Base-by-base conservation (phyloP, 1,140 invertebrate genomes). In the Camponotus pennsylvanicus region DNA sequence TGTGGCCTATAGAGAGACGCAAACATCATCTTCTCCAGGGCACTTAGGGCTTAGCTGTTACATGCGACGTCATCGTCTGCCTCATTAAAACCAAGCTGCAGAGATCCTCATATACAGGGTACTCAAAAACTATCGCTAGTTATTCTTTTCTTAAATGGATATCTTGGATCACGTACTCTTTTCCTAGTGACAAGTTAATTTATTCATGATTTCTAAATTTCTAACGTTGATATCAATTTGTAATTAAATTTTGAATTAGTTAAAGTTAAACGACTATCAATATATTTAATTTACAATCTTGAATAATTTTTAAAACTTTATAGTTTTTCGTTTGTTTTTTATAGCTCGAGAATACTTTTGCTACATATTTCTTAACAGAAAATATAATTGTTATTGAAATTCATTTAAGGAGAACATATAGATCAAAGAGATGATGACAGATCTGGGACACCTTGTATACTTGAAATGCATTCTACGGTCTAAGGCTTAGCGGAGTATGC, bases 11-110 rank as follows among this genome's bases (percentile, higher is more conserved):
- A 75, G 79, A 83, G 79, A 83, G 79, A 83, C 75, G 79, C 79
- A 83, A 83, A 83, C 79, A 83, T 75, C 79, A 83, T 73, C 79
- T 82, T 42, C 67, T 83, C n/a, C 55, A 63, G 40, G 69, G 79
- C 79, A 83, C 79, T 83, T 83, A 83, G 69, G 55, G 79, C 69
- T 83, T 83, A 83, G 79, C 55, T 83, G 79, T 40, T 63, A 75
- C 40, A 83, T 75, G 55, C 69, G 42, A 83, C 18, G 79, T 83
- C 79, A 83, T 83, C 79, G 69, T 83, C 79, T 83, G 18, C 79
- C 79, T 83, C 79, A 83, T 83, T 75, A 82, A 82, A 73, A 73
- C 79, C 37, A 83, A 80, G 52, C 69, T 83, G 15, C 45, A 40
- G 27, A 83, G 69, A 40, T 55, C 40, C 57, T 83, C 67, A 75